Percentiles rank a stretch among this genome's conserved stretches.
Evolutionary conservation across 2,797 vertebrate species (phyloP).

Genomic region (Zenarchopterus dispar): DNA sequence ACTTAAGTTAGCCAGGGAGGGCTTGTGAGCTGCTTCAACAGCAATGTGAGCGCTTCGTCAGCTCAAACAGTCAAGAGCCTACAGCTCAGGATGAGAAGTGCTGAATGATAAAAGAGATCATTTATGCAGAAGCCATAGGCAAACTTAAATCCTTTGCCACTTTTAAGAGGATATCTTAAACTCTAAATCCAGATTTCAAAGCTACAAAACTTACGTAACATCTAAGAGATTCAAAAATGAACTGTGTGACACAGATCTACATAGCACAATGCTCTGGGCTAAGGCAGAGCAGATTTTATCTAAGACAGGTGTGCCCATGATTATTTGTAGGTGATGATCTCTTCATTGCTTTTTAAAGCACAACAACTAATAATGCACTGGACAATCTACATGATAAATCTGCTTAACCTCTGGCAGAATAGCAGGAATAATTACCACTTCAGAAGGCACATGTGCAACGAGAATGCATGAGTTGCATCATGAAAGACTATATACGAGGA

Average conservation of each 20-base stretch:
- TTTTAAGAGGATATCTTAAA: constrained; percentile 31
- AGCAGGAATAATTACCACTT: not conserved
- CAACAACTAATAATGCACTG: constrained; percentile 4
- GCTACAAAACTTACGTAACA: constrained; percentile 9
- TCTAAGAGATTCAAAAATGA: constrained; percentile 1
- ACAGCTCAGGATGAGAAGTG: constrained; percentile 35
- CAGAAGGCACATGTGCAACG: not conserved
- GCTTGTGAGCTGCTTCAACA: constrained; percentile 38
- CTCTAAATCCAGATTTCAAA: constrained; percentile 16
- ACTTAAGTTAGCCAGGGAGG: constrained; percentile 22
- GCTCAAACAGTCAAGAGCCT: constrained; percentile 49
- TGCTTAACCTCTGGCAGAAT: not conserved
- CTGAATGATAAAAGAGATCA: constrained; percentile 50
- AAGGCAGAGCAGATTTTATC: no score
- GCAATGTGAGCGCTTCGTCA: constrained; percentile 47
- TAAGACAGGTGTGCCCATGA: no score
- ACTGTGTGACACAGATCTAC: not conserved
- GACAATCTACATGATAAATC: constrained; percentile 5
- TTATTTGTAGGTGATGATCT: not conserved
- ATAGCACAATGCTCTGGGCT: no score
- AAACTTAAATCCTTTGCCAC: constrained; percentile 3
- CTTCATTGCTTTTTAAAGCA: constrained; percentile 21
- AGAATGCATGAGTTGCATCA: not conserved
- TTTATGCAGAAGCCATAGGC: constrained; percentile 43
- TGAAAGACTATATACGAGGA: constrained; percentile 43